These are phyloP conservation scores for Microtus ochrogaster DNA, from an alignment of 2,113 vertebrate genomes.

Conservation along the genomic window DNA sequence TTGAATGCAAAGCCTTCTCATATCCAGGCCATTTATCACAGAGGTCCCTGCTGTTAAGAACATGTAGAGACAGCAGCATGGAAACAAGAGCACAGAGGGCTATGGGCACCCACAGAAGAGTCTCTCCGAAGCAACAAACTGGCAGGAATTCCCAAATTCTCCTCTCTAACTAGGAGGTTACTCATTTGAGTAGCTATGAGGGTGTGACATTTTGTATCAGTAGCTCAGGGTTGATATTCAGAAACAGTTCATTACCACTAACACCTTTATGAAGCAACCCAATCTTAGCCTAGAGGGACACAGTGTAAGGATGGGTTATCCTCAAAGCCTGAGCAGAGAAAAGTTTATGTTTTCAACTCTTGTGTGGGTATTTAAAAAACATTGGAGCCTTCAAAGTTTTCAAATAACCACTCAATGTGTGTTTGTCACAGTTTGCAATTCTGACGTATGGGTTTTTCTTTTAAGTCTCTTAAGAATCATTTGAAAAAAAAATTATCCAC, in stretches of 20 bases:
- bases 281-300: neutral
- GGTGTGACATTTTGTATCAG: neutral
- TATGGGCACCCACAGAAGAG: neutral
- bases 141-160: neutral
- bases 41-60: neutral
- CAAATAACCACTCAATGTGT: neutral
- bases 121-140: neutral
- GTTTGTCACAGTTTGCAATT: neutral
- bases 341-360: neutral
- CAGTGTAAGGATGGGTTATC: neutral
- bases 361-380: neutral
- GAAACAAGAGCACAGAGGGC: neutral
- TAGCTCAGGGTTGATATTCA: neutral
- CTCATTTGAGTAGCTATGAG: neutral
- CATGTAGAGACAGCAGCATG: neutral
- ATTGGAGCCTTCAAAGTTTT: neutral
- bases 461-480: slow-evolving; percentile 17
- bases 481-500: neutral
- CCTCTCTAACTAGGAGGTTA: neutral
- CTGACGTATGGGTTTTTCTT: neutral
- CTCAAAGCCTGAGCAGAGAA: neutral
- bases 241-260: neutral
- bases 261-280: slow-evolving; percentile 1
- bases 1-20: neutral
- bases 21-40: neutral